These are phyloP conservation scores for Neogobius melanostomus DNA, from an alignment of 2,113 vertebrate genomes.

Conservation along the genomic window DNA sequence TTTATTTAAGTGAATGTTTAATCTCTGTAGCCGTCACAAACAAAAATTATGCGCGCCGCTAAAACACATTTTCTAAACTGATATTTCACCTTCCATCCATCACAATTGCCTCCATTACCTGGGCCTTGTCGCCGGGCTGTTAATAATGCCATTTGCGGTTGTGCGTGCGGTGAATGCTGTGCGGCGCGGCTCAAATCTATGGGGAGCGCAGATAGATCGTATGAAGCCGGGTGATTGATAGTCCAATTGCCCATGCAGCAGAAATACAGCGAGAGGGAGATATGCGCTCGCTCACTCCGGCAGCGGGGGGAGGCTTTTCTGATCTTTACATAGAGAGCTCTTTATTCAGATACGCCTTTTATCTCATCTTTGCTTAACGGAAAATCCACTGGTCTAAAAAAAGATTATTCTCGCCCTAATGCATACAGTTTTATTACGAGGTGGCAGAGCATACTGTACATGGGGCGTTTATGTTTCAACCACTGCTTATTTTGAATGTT, in stretches of 20 bases:
- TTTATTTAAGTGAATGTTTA: no score
- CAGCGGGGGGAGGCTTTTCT: background rate
- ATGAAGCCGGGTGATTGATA: constrained; percentile 1
- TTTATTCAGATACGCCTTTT: constrained; percentile 2
- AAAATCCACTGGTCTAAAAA: background rate
- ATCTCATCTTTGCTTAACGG: background rate
- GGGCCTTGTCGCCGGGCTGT: background rate
- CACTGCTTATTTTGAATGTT: no score
- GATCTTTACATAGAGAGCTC: background rate
- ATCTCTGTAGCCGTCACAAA: no score
- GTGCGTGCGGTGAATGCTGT: background rate
- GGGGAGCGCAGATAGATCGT: background rate
- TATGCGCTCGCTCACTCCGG: background rate
- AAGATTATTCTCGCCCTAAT: background rate
- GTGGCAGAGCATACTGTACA: background rate
- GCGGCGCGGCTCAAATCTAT: background rate
- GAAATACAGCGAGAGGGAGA: background rate
- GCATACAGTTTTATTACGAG: background rate
- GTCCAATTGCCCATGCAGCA: background rate
- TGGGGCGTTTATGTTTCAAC: no score
- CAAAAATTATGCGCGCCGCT: no score
- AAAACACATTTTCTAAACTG: no score
- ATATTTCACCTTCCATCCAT: background rate
- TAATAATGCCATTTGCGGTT: background rate
- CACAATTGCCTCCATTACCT: background rate